Evolutionary conservation across 2,113 vertebrate species (phyloP), one percentile per base, ranked within the genome.

Genomic region (Channa argus): DNA sequence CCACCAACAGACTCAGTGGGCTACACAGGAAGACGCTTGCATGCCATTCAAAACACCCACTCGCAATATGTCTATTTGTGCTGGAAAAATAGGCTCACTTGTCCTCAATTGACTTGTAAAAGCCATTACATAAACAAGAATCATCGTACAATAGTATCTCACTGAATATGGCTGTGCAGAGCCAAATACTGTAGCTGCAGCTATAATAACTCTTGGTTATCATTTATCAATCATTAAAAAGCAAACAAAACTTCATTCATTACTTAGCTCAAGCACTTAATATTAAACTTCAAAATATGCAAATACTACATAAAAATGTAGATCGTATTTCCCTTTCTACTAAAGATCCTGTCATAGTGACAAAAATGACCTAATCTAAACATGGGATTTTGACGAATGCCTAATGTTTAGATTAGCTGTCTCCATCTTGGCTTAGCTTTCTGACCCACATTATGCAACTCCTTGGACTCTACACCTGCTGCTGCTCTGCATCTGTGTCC

Each of bases 391-490:
- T 61, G 6, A 79, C 8, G 65, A 76, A 66, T 53, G 52, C 15
- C 36, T 39, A 7, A 52, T 80, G 59, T 80, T 79, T 71, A 39
- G 24, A 63, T 53, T 39, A 46, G 11, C 62, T 43, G 41, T 71
- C 7, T 49, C 24, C 14, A 77, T 85, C 38, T 80, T 74, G 61
- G 70, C 58, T n/a, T 39, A 36, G 46, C 63, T 24, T 51, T 53
- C 41, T 77, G 76, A 90, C 71, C 64, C 34, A 80, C 46, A 80
- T 87, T 87, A 87, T 77, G 68, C 65, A 91, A 89, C 56, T 33
- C 45, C 36, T 41, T 74, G 63, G 39, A 66, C 58, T 55, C 70
- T 49, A 46, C 79, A 87, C 85, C 82, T 82, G 86, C 63, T 80
- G 66, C 12, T 77, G 63, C 15, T 14, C 41, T 56, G 39, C 50